Evolutionary conservation across 2,113 vertebrate genomes (phyloP), one percentile per base, ranked within the genome.

Genomic region (Columba janthina): DNA sequence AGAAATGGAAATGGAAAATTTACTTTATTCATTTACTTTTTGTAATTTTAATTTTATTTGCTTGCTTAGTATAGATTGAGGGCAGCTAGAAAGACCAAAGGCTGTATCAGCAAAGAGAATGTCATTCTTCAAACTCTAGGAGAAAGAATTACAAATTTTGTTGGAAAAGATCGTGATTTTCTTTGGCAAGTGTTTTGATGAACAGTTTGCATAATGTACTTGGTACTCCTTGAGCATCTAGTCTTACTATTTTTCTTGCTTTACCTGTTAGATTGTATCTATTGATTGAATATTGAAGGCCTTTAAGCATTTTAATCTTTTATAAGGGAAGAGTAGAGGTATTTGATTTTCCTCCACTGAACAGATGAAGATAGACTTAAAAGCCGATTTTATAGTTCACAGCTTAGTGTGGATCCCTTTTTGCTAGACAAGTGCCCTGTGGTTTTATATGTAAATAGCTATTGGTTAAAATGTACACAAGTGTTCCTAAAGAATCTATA

Each of bases 11-110:
- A 96, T 73, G 71, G 78, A 90, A 96, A 94, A 96, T 94, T 95
- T 94, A 80, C 88, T 94, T 94, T 97, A 93, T 95, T 96, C 75
- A 95, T 94, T 96, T 96, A 88, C 94, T 96, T 96, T 95, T 84
- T 95, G 72, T 92, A 88, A 93, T 92, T 96, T 96, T 95, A 94
- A 93, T 97, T 96, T 91, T 96, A 92, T 96, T 96, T 93, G 82
- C 93, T 95, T 93, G 65, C 90, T 90, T 84, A 94, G 85, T 53
- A 57, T 92, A 96, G 92, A 96, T 96, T 92, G 92, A 95, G 92
- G 94, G 79, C 93, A 96, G 76, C 69, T 60, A 57, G 65, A 84
- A 81, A 90, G 83, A 93, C 90, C 90, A 93, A 93, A 96, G 90
- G 61, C 92, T 97, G 79, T 86, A 93, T 86, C 79, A 95, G 69